phyloP scores from a whole-genome alignment of 2,888 invertebrate species.

The Pachliopta kotzebuea region DNA sequence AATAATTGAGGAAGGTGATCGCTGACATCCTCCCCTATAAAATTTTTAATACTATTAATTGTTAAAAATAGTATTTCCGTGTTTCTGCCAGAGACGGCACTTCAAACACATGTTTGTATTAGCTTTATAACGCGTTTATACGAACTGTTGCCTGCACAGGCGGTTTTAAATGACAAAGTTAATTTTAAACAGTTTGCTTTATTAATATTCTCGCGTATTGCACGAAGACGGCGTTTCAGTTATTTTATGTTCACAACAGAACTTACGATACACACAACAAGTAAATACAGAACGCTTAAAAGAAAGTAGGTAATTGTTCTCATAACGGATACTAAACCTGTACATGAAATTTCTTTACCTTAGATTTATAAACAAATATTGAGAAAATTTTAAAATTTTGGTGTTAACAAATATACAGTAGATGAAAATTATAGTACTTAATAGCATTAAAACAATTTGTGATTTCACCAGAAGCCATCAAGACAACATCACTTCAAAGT shows the following conservation, averaged over 20 bases:
- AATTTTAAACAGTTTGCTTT: background rate
- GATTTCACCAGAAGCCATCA: no score
- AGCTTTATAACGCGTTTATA: background rate
- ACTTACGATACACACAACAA: background rate
- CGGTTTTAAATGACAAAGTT: background rate
- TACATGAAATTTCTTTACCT: no score
- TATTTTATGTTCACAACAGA: background rate
- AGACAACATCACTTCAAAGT: no score
- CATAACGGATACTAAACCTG: no score
- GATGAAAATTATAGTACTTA: no score
- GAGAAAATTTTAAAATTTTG: no score
- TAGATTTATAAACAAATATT: no score
- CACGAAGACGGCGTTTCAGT: background rate
- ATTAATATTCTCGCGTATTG: background rate
- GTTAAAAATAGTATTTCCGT: slow-evolving; percentile 3
- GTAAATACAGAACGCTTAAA: background rate
- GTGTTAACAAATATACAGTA: no score
- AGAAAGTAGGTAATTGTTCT: background rate
- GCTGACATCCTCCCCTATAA: background rate
- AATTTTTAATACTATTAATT: background rate
- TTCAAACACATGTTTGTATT: slow-evolving; percentile 3
- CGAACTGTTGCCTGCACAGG: background rate
- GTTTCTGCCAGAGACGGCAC: background rate
- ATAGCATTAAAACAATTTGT: no score
- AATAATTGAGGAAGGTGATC: background rate